Evolutionary conservation across 1,140 invertebrate genomes (phyloP).

Genomic region (Venturia canescens): DNA sequence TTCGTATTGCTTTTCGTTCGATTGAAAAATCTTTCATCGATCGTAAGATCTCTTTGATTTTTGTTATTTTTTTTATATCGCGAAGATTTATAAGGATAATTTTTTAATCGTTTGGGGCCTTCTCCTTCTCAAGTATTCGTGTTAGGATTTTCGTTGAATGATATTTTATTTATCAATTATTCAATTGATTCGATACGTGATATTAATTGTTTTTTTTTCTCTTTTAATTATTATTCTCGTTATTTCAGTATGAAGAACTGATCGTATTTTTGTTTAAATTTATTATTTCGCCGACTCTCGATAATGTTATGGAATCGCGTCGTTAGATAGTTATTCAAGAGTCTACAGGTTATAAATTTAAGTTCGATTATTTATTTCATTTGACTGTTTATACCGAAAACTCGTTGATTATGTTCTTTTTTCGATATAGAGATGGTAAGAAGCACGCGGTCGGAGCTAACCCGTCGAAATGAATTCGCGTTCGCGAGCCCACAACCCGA

Average conservation of each 20-base stretch:
- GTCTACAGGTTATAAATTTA: not conserved
- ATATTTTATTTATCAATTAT: no score
- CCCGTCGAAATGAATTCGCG: constrained; percentile 65
- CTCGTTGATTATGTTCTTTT: constrained; percentile 4
- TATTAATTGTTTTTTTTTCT: not conserved
- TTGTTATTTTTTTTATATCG: no score
- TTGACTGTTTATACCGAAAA: not conserved
- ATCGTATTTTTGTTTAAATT: not conserved
- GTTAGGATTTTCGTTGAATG: no score
- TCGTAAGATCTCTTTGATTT: no score
- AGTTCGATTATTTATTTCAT: constrained; percentile 17
- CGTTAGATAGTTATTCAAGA: not conserved
- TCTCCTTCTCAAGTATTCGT: no score
- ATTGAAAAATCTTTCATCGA: no score
- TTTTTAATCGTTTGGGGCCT: no score
- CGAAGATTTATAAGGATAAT: no score
- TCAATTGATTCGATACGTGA: no score
- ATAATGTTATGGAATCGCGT: constrained; percentile 30
- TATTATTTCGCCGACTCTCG: not conserved
- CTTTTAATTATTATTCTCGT: no score
- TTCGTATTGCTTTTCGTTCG: not conserved
- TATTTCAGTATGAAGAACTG: not conserved
- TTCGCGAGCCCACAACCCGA: constrained; percentile 54
- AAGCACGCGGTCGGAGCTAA: constrained; percentile 57
- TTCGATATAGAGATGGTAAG: constrained; percentile 32